Evolutionary conservation across 2,113 vertebrate species (phyloP), one percentile per base, ranked within the genome.

Genomic region (Thymallus thymallus): DNA sequence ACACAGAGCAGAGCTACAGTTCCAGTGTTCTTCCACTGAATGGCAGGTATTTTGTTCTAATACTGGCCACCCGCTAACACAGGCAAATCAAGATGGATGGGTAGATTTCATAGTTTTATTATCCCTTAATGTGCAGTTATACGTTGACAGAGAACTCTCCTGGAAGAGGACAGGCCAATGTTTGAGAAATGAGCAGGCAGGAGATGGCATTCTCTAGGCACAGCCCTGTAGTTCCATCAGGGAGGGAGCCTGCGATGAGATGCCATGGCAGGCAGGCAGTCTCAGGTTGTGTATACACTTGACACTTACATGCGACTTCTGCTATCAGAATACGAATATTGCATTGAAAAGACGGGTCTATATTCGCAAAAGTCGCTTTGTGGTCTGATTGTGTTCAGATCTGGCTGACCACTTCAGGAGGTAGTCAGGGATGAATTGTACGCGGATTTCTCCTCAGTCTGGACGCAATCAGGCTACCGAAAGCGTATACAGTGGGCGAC

Each of bases 21-120:
- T 87, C 75, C 88, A 74, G 77, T 76, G 7, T 85, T 85, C 83
- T 77, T 91, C 88, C 88, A 88, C 88, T 85, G 88, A 88, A 88
- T 86, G 89, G 88, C 87, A 88, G 86, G 73, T 90, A 82, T 79
- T 86, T 83, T 72, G 78, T 75, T 70, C 70, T 75, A 75, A 58
- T 76, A 60, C 80, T 79, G 69, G 24, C 74, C 6, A 3, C 61
- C 76, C 79, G 67, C 65, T 77, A 76, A 84, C 76, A n/a, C 69
- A 4, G 24, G 68, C 73, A 88, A 88, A 90, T 88, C 80, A 89
- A 91, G 88, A 91, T 73, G 69, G 85, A 92, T 91, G 77, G 71
- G 69, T 72, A 74, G 80, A 87, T 80, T 84, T 74, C 73, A 69
- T 82, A 26, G 35, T 85, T 83, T 88, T 88, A 88, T 89, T 83